Evolutionary conservation across 2,797 vertebrate species (phyloP).

Genomic region (Parauchenoglanis punctatus): DNA sequence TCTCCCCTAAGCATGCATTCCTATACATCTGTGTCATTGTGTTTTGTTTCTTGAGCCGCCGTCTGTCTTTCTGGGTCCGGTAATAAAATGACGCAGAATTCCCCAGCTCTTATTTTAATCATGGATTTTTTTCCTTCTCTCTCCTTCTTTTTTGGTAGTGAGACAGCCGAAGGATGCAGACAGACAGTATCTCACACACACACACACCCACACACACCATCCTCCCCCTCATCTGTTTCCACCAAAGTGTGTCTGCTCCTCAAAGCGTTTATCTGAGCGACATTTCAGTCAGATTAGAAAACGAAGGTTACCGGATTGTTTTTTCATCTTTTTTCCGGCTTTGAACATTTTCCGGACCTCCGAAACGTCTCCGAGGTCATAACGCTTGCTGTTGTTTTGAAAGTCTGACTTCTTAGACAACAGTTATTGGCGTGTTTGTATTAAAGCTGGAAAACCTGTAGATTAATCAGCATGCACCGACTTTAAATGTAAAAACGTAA

Average conservation of each 20-base stretch:
- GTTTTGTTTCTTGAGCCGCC: neutral
- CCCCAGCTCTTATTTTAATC: slow-evolving; percentile 11
- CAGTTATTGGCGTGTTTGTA: neutral
- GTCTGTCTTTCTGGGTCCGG: slow-evolving; percentile 1
- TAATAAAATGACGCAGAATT: slow-evolving; percentile 27
- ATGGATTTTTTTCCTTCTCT: neutral
- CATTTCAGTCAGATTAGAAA: neutral
- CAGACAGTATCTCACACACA: neutral
- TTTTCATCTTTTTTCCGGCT: neutral
- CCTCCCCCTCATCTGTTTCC: neutral
- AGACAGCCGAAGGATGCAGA: slow-evolving; percentile 6
- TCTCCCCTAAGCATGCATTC: neutral
- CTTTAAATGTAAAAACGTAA: neutral
- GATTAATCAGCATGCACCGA: neutral
- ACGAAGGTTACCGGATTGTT: neutral
- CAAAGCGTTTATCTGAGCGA: neutral
- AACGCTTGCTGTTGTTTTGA: neutral
- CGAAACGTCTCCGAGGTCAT: neutral
- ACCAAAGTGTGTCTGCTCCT: neutral
- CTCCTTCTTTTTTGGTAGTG: neutral
- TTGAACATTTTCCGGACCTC: neutral
- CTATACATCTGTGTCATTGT: slow-evolving; percentile 12
- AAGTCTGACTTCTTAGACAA: neutral
- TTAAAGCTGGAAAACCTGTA: neutral
- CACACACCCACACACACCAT: neutral